Percentiles rank a stretch among this genome's conserved stretches.
phyloP scores from a whole-genome alignment of 1,140 invertebrate genomes.

The Antheraea pernyi region DNA sequence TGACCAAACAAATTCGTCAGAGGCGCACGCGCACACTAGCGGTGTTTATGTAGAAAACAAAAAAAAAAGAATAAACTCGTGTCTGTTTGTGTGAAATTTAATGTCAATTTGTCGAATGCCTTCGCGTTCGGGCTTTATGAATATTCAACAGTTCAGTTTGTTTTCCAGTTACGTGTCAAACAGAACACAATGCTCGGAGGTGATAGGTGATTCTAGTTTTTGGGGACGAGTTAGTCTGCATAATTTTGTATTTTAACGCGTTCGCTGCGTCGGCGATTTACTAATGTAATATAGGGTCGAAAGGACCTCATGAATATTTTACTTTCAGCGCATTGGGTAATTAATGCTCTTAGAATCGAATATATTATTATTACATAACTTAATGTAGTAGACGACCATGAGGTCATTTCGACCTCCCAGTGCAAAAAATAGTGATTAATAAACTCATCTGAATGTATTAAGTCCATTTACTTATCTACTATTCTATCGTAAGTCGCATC shows the following conservation, averaged over 20 bases:
- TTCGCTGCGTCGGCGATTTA: background rate
- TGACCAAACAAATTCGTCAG: slow-evolving; percentile 35
- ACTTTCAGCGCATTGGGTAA: too few relatives aligned
- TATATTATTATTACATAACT: too few relatives aligned
- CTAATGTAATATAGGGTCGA: background rate
- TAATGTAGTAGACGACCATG: too few relatives aligned
- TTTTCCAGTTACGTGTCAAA: slow-evolving; percentile 16
- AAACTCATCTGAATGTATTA: too few relatives aligned
- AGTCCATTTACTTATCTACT: too few relatives aligned
- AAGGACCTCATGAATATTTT: background rate
- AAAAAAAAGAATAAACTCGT: slow-evolving; percentile 26
- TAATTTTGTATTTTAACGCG: background rate
- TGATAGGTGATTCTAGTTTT: slow-evolving; percentile 14
- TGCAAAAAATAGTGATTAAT: too few relatives aligned
- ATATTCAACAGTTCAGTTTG: slow-evolving; percentile 45
- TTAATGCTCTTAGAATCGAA: too few relatives aligned
- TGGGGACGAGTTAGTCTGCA: background rate
- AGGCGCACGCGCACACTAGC: slow-evolving; percentile 19
- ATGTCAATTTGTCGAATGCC: slow-evolving; percentile 49
- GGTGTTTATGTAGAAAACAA: slow-evolving; percentile 1
- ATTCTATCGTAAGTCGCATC: too few relatives aligned
- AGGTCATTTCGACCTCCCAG: too few relatives aligned
- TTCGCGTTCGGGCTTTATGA: slow-evolving; percentile 30
- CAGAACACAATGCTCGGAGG: slow-evolving; percentile 14
- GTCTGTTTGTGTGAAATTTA: slow-evolving; percentile 54